Conservation (phyloP, 2,797 vertebrate genomes). For the Todus mexicanus region DNA sequence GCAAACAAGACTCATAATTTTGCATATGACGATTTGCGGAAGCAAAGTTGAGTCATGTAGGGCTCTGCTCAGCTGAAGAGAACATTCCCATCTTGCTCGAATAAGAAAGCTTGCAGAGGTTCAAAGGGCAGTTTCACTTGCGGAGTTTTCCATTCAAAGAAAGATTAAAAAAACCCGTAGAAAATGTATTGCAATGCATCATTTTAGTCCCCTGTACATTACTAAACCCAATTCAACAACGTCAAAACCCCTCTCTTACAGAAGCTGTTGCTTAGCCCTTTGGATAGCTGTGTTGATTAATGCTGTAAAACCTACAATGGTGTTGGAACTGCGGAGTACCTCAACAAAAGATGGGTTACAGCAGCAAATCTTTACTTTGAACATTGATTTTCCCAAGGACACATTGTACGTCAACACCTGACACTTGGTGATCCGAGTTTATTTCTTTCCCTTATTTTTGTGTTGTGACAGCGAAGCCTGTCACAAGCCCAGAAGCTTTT, state of each 20-base stretch:
- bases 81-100: neutral
- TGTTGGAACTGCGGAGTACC: neutral
- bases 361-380: neutral
- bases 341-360: neutral
- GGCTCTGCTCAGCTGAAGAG: neutral
- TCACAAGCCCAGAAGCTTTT: neutral
- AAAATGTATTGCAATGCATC: neutral
- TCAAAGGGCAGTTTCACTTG: neutral
- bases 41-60: neutral
- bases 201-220: neutral
- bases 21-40: neutral
- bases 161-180: neutral
- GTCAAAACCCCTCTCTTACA: neutral
- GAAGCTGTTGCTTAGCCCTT: neutral
- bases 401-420: neutral
- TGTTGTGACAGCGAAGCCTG: neutral
- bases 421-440: neutral
- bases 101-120: neutral
- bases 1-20: neutral
- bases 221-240: neutral
- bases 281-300: neutral
- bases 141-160: neutral
- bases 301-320: accelerated
- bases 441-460: no score
- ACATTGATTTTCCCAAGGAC: neutral